Base-by-base conservation (phyloP, 2,113 vertebrate species). In the Amphilophus citrinellus region DNA sequence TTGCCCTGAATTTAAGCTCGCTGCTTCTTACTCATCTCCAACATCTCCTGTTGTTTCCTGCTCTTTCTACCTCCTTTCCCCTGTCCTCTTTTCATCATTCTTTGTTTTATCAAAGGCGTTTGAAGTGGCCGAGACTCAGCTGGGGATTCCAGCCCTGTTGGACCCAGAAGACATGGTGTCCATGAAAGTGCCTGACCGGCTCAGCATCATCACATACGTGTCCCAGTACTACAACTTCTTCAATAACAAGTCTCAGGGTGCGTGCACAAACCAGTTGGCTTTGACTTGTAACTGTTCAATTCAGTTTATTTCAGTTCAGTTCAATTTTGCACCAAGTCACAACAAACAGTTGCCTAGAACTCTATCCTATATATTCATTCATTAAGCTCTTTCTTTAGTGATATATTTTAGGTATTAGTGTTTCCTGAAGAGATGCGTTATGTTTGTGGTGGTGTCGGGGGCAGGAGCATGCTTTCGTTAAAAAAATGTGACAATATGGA, bases 191-290 rank as follows among this genome's bases (percentile, higher is more conserved):
- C 98, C 98, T 0, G 98, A 99, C 92, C 96, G 98, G 62, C 97
- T 99, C 60, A 99, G 98, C 93, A 94, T 99, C 92, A 99, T 99
- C 95, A 99, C 98, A 57, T 99, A 99, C 0, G 97, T 99, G 78
- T 99, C 98, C 1, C 98, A 99, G 95, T 98, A 98, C 92, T 99
- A 99, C 93, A 98, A 99, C 96, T 97, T 97, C 94, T 99, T 99
- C 87, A 96, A 96, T 82, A 98, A 96, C 85, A 96, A 95, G 88
- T 93, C 93, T 39, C 92, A 95, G 27, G 93, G 94, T 96, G 35
- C 6, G 90, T 66, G 2, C 42, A 3, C 9, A 37, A 20, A 78
- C 18, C 17, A 30, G 7, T 17, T 24, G 17, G 2, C 10, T n/a
- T 58, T 61, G 2, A 44, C 18, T 39, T 6, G 6, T 10, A 7